Evolutionary conservation across 2,113 vertebrate species (phyloP).

Genomic region (Mesoclemmys tuberculata): DNA sequence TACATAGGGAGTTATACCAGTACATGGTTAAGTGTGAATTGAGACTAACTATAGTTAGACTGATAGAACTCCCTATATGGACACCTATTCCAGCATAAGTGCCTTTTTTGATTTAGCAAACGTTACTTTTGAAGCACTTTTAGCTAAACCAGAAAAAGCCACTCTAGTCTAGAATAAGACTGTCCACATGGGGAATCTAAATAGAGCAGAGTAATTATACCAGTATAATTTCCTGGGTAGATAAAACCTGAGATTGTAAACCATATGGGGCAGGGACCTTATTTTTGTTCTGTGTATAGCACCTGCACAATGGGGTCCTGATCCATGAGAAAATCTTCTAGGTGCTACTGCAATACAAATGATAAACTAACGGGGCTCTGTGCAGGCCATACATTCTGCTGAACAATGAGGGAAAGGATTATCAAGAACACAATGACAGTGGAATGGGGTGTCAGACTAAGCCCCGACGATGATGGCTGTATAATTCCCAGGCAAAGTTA

Average conservation of each 20-base stretch:
- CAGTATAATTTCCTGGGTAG: background rate
- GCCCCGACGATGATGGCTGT: background rate
- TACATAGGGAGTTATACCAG: accelerated
- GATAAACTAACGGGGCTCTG: background rate
- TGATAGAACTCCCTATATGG: background rate
- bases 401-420: background rate
- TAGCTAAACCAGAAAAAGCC: background rate
- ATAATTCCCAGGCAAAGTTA: background rate
- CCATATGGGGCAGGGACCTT: background rate
- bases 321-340: background rate
- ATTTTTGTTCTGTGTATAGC: background rate
- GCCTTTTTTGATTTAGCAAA: background rate
- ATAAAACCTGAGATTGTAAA: background rate
- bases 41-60: background rate
- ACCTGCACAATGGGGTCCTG: background rate
- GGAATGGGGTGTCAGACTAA: background rate
- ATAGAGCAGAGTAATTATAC: background rate
- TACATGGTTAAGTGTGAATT: accelerated
- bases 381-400: background rate
- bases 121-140: background rate
- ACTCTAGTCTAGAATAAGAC: background rate
- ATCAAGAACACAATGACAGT: background rate
- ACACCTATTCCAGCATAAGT: background rate
- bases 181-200: background rate
- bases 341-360: background rate